Evolutionary conservation across 2,888 invertebrate species (phyloP), one percentile per base, ranked within the genome.

Genomic region (Spodoptera littoralis): DNA sequence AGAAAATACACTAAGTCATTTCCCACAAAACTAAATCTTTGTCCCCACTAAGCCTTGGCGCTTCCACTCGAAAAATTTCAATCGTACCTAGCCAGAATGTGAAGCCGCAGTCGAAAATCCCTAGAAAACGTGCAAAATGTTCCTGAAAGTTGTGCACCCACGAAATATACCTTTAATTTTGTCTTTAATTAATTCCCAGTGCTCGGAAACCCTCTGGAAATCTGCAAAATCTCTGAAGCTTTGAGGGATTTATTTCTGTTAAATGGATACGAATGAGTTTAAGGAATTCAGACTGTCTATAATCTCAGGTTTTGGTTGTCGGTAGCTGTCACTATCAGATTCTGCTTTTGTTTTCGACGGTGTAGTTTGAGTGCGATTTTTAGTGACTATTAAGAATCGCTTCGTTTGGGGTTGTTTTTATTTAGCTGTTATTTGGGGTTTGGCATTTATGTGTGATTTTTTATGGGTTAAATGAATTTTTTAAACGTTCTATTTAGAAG

Each of bases 31-130:
- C 3, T 65, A 70, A 8, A 51, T 63, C 62, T 13, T 36, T 6
- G 58, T 52, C 12, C 18, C n/a, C 60, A 67, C 85, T 86, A 86
- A 89, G 86, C 87, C 85, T 91, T 88, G 92, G 92, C 92, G 88
- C 90, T 93, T 93, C 92, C 93, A 93, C 93, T 92, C 88, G 93
- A 93, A 93, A 93, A 93, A 93, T 82, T 92, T 91, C 93, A 92
- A 93, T 92, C 92, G 91, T 85, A 86, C 87, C 88, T 88, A 87
- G 84, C 88, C 87, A 90, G 90, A 87, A 90, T 84, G 81, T 49
- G 80, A 84, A 9, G 86, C 82, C 80, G 83, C 88, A 87, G 85
- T 86, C 36, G 90, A 88, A 91, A 92, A 92, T 91, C 90, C 90
- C 86, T 86, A 83, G 88, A 90, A 92, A 91, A 90, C 89, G 88